Percentiles rank a stretch among this genome's conserved stretches.
Evolutionary conservation across 2,113 vertebrate species (phyloP).

Genomic region (Bagarius yarrelli): DNA sequence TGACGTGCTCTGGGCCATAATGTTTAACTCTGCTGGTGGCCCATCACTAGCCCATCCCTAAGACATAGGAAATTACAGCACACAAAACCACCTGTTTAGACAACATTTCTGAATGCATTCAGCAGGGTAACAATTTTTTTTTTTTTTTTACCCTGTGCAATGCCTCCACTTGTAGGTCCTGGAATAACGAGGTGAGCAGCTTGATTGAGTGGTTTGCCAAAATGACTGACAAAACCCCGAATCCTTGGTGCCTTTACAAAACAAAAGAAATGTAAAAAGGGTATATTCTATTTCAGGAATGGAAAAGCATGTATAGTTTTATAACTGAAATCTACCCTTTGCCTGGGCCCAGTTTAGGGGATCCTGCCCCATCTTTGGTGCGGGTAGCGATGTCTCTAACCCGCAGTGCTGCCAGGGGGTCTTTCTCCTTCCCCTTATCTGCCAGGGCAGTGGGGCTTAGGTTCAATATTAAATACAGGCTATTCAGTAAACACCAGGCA

Average conservation of each 20-base stretch:
- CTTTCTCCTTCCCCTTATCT: conserved; percentile 98
- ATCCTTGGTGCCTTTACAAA: conserved; percentile 86
- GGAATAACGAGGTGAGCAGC: conserved; percentile 90
- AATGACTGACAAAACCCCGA: conserved; percentile 93
- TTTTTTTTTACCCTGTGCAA: conserved; percentile 81
- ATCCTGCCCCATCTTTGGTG: conserved; percentile 92
- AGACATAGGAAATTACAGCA: not conserved
- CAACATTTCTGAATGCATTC: not conserved
- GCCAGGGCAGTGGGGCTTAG: conserved; percentile 94
- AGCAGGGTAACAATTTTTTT: not conserved
- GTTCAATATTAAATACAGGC: conserved; percentile 95
- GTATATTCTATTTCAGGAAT: not conserved
- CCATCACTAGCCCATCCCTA: conserved; percentile 90
- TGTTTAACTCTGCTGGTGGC: conserved; percentile 88
- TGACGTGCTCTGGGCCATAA: conserved; percentile 96
- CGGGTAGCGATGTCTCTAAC: conserved; percentile 92
- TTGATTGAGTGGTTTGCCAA: conserved; percentile 95
- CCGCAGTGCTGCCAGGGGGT: conserved; percentile 90
- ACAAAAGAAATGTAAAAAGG: not conserved
- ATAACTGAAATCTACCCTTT: conserved; percentile 80
- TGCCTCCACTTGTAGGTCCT: conserved; percentile 95
- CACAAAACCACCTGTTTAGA: not conserved
- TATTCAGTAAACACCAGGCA: conserved; percentile 97
- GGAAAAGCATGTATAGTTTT: not conserved
- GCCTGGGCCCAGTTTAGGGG: conserved; percentile 92